phyloP scores from a whole-genome alignment of 2,113 vertebrate species.

The Stomatorhinus ivindoensis region DNA sequence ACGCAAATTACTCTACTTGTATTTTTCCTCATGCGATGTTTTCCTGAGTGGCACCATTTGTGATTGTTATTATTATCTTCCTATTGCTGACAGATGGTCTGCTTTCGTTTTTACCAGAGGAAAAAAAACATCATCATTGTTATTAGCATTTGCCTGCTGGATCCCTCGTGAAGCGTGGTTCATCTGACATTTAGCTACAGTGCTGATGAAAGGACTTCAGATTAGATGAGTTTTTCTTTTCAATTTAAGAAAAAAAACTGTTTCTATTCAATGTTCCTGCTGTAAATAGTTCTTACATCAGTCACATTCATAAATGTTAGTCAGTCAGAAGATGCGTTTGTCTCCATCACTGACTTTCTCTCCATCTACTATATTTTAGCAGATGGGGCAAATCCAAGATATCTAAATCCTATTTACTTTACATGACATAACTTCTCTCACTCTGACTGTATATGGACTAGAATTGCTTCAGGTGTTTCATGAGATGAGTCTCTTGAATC shows the following conservation, averaged over 20 bases:
- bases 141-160: not conserved
- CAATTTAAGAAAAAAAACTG: not conserved
- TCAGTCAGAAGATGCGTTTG: not conserved
- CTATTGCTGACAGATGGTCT: not conserved
- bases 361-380: not conserved
- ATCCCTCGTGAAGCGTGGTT: not conserved
- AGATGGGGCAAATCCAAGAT: not conserved
- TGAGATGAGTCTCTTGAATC: not conserved
- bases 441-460: not conserved
- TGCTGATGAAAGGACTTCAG: not conserved
- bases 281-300: not conserved
- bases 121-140: not conserved
- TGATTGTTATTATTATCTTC: not conserved
- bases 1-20: not conserved
- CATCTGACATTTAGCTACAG: not conserved
- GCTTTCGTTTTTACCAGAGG: not conserved
- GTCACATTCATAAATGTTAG: not conserved
- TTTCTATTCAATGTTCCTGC: not conserved
- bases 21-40: not conserved
- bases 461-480: not conserved
- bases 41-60: not conserved
- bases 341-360: not conserved
- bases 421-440: not conserved
- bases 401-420: not conserved
- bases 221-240: not conserved